Conservation (phyloP, 2,797 vertebrate species). For the Bovichtus diacanthus region DNA sequence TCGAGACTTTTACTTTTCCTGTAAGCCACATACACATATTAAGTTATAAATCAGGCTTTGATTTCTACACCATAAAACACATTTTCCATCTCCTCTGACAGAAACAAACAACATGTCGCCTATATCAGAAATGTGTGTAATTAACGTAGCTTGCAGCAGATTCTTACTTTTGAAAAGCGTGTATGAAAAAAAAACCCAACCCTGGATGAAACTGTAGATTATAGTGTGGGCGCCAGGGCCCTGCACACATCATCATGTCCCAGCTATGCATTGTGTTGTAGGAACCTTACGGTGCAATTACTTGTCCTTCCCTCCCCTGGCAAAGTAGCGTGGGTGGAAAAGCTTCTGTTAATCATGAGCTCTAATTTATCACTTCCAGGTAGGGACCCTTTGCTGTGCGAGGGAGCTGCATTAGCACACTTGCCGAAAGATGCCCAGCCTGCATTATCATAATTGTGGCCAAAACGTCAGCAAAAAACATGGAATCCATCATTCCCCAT, state of each 20-base stretch:
- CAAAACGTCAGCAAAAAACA: constrained; percentile 66
- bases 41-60: constrained; percentile 14
- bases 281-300: constrained; percentile 79
- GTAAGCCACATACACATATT: neutral
- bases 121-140: constrained; percentile 12
- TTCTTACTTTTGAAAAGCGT: constrained; percentile 46
- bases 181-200: neutral
- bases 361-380: constrained; percentile 78
- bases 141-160: constrained; percentile 29
- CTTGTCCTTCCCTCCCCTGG: constrained; percentile 73
- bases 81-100: neutral
- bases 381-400: constrained; percentile 57
- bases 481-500: constrained; percentile 59
- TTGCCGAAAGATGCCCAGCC: constrained; percentile 60
- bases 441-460: constrained; percentile 77
- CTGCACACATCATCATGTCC: constrained; percentile 73
- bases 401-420: constrained; percentile 73
- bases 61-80: neutral
- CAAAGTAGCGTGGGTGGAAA: constrained; percentile 77
- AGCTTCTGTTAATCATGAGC: constrained; percentile 81
- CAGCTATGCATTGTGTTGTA: constrained; percentile 73
- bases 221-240: constrained; percentile 67
- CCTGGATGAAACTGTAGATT: constrained; percentile 62
- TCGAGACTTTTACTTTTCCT: constrained; percentile 3
- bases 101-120: constrained; percentile 2